Evolutionary conservation across 2,797 vertebrate genomes (phyloP), one percentile per base, ranked within the genome.

Genomic region (Gobio occitaniae): DNA sequence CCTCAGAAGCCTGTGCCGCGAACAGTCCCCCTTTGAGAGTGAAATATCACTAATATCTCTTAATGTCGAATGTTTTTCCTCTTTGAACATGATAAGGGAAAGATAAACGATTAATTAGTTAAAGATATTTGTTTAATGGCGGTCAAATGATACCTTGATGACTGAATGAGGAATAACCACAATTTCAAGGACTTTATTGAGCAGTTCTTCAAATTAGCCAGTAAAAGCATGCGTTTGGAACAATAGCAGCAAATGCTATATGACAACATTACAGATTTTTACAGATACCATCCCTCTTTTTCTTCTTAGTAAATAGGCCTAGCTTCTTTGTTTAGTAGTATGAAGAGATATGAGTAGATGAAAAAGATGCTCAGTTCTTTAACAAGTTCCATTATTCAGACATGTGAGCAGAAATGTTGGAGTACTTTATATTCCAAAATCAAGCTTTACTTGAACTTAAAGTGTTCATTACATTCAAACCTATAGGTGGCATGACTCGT

Each of bases 1-100:
- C 71, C 75, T 89, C 77, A 80, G 83, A 88, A 84, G 65, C 86
- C 63, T 41, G 75, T 82, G 86, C 84, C 69, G 13, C 25, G n/a
- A 66, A 84, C 85, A 81, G 85, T 81, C 69, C 29, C 54, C 71
- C 80, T 86, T 83, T 86, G 65, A 89, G 52, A 82, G 68, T 29
- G 13, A 80, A 36, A 70, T 54, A 70, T 70, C 75, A 36, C 68
- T 47, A 84, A 54, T 48, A 84, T 66, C 68, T 85, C 48, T 80
- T 59, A 71, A 76, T 50, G 47, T 61, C n/a, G 19, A 77, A 74
- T 81, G 75, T 63, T 32, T 84, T 83, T 71, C 48, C 13, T 70
- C 68, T 80, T 69, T 86, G 44, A 75, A 68, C 54, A 70, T 80
- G 44, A 16, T 41, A 29, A 63, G 29, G 6, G 19, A 59, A 50